phyloP scores from a whole-genome alignment of 2,113 vertebrate genomes.

The Trichomycterus rosablanca region DNA sequence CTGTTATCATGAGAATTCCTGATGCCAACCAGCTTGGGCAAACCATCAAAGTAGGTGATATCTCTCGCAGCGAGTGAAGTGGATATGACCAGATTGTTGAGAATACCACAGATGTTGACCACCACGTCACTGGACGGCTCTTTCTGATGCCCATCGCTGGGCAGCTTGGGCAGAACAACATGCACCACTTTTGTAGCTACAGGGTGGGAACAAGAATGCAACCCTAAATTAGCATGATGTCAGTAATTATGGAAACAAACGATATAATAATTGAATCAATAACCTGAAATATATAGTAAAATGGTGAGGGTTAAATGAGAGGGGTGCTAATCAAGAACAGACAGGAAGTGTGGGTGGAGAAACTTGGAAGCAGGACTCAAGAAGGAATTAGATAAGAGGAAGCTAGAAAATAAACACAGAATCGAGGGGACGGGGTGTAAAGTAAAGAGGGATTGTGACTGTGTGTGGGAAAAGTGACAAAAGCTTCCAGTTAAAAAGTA shows the following conservation, averaged over 20 bases:
- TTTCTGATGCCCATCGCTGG: constrained; percentile 71
- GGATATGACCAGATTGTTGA: constrained; percentile 86
- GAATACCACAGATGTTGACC: constrained; percentile 84
- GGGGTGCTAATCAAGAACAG: background rate
- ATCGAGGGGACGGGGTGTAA: background rate
- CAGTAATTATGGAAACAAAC: background rate
- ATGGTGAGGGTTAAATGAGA: too few species aligned
- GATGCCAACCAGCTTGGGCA: constrained; percentile 88
- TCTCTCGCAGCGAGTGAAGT: constrained; percentile 84
- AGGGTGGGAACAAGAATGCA: constrained; percentile 10
- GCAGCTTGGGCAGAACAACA: constrained; percentile 83
- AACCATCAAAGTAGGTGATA: constrained; percentile 83
- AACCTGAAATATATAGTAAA: background rate
- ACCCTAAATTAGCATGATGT: constrained; percentile 18
- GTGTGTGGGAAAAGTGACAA: background rate
- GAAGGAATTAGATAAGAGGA: background rate
- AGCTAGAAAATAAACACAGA: background rate
- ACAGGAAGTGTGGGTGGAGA: background rate
- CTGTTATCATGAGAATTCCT: constrained; percentile 82
- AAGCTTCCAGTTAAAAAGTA: background rate
- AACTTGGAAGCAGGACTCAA: background rate
- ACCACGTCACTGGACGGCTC: constrained; percentile 74
- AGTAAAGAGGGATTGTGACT: background rate
- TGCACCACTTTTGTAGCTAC: constrained; percentile 86
- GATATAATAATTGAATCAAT: background rate